Conservation (phyloP, 2,888 invertebrate species). For the Ceramica pisi region DNA sequence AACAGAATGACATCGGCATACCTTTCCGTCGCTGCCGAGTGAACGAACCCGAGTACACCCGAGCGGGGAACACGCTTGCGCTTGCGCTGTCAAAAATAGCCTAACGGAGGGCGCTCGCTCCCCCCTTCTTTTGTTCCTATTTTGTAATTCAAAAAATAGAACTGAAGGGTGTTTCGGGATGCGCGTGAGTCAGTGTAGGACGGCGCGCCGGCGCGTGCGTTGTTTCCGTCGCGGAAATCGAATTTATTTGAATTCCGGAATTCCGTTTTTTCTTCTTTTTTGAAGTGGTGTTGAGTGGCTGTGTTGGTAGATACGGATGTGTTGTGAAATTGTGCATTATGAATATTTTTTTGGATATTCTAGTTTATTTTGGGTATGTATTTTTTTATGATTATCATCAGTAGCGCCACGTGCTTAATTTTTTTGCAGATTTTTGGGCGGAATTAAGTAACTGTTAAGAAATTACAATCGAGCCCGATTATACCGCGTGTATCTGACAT, state of each 20-base stretch:
- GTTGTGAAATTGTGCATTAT: constrained; percentile 61
- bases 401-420: constrained; percentile 45
- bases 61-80: constrained; percentile 58
- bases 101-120: constrained; percentile 87
- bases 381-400: background rate
- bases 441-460: no score
- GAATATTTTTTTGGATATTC: constrained; percentile 47
- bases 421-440: background rate
- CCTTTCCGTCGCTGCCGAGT: constrained; percentile 78
- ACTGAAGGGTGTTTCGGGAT: constrained; percentile 86
- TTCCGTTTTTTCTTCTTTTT: constrained; percentile 62
- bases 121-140: constrained; percentile 90
- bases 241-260: constrained; percentile 67
- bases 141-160: constrained; percentile 89
- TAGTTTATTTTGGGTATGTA: constrained; percentile 36
- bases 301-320: constrained; percentile 56
- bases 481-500: no score
- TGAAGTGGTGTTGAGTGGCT: constrained; percentile 71
- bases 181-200: constrained; percentile 88
- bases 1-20: constrained; percentile 69
- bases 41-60: constrained; percentile 82
- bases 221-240: constrained; percentile 70
- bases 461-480: background rate
- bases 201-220: constrained; percentile 86
- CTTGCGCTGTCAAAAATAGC: constrained; percentile 84